Percentiles rank a stretch among this genome's conserved stretches.
Evolutionary conservation across 2,113 vertebrate species (phyloP).

Genomic region (Chloroceryle aenea): DNA sequence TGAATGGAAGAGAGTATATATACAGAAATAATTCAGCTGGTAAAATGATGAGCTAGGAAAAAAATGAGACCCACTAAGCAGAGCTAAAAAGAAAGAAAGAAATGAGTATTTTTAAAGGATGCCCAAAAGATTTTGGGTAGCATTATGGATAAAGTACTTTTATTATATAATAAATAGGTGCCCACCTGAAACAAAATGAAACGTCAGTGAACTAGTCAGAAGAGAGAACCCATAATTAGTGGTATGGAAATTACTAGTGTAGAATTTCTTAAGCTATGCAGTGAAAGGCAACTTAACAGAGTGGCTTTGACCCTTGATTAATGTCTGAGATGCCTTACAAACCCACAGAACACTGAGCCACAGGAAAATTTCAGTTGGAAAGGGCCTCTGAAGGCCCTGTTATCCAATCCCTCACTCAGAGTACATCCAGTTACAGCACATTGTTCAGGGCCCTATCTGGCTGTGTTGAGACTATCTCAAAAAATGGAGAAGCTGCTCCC

Average conservation of each 20-base stretch:
- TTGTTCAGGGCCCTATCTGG: neutral
- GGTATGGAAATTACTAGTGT: neutral
- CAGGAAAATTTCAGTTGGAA: neutral
- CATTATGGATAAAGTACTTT: neutral
- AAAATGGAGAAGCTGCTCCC: neutral
- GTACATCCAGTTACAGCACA: neutral
- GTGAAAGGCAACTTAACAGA: neutral
- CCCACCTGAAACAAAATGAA: neutral
- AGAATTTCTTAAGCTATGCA: neutral
- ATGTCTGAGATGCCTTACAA: neutral
- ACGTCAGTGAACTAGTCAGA: neutral
- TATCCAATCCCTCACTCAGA: neutral
- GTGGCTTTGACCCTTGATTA: neutral
- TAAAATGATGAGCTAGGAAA: conserved; percentile 14
- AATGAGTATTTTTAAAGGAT: neutral
- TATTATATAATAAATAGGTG: neutral
- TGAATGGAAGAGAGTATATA: neutral
- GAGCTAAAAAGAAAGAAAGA: neutral
- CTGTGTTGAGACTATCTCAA: neutral
- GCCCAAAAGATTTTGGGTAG: neutral
- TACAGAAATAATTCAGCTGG: conserved; percentile 1
- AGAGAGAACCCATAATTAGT: neutral
- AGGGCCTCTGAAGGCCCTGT: neutral
- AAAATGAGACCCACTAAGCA: neutral
- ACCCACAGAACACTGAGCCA: neutral